Evolutionary conservation across 2,888 invertebrate genomes (phyloP).

Genomic region (Apomyelois bistriatella): DNA sequence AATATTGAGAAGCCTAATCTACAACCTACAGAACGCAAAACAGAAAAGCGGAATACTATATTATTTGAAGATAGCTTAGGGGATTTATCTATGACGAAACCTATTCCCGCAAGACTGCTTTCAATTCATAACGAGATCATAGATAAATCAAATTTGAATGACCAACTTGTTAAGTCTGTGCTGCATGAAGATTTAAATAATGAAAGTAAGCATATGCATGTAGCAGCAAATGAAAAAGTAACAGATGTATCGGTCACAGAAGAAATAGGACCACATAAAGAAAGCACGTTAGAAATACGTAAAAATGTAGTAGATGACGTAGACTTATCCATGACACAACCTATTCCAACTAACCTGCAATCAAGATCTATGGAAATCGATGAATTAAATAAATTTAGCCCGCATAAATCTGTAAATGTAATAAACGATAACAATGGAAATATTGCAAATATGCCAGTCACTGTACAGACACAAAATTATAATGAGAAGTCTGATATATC

Average conservation of each 20-base stretch:
- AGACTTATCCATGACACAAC: constrained; percentile 11
- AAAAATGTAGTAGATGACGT: constrained; percentile 3
- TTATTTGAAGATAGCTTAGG: constrained; percentile 28
- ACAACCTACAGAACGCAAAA: neutral
- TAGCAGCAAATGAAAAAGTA: neutral
- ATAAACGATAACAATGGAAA: constrained; percentile 21
- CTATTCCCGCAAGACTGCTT: constrained; percentile 18
- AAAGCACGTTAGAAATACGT: neutral
- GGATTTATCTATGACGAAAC: constrained; percentile 31
- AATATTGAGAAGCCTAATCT: neutral
- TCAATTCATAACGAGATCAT: neutral
- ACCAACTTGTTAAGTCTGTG: neutral
- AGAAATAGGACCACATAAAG: neutral
- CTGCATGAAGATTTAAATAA: neutral
- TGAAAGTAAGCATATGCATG: neutral
- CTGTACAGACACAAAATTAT: neutral
- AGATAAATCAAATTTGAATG: neutral
- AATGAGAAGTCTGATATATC: constrained; percentile 14
- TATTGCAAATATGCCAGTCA: constrained; percentile 2
- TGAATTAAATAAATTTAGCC: neutral
- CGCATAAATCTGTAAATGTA: constrained; percentile 15
- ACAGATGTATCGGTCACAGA: neutral
- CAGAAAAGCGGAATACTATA: constrained; percentile 22
- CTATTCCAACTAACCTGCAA: constrained; percentile 8
- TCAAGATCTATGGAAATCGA: neutral